Evolutionary conservation across 2,888 invertebrate genomes (phyloP), one percentile per base, ranked within the genome.

Genomic region (Agrotis puta): DNA sequence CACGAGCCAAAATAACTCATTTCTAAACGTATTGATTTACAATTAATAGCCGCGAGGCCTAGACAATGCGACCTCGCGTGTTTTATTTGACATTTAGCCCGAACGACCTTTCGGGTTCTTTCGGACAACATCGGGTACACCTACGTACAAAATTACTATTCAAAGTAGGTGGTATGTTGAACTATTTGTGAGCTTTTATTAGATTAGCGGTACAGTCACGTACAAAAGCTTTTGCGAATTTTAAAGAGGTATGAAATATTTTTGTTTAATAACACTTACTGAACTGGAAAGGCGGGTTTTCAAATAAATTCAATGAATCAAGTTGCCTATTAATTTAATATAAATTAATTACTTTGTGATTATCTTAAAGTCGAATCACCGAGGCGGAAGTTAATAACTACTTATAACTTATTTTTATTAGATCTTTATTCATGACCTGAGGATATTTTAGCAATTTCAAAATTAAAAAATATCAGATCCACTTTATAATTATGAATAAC

Each of bases 21-120:
- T 76, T 56, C 61, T 75, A 79, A 77, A 70, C 68, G 79, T 82
- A 86, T 85, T 87, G 85, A 86, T 84, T 83, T 84, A 85, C 85
- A 85, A 84, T 85, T 85, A 81, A 83, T 84, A 58, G 90, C 92
- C 91, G 75, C 85, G 81, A 90, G 94, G 92, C 90, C 82, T 85
- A 87, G 88, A 85, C 87, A 87, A 85, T 84, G 79, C 88, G 91
- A 91, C 91, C 91, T 93, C 91, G 92, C 85, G 81, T 88, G 83
- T 83, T 87, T 83, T 82, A 88, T 91, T 92, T 95, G 94, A 94
- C 94, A 95, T 95, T 94, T 94, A 92, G 92, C 93, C 92, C 91
- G 87, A 88, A 24, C 85, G 94, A 95, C 94, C 94, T 94, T 93
- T 94, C 89, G 88, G 90, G 88, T 88, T 88, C 90, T 92, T 92